Evolutionary conservation across 2,797 vertebrate species (phyloP).

Genomic region (Mus spretus): DNA sequence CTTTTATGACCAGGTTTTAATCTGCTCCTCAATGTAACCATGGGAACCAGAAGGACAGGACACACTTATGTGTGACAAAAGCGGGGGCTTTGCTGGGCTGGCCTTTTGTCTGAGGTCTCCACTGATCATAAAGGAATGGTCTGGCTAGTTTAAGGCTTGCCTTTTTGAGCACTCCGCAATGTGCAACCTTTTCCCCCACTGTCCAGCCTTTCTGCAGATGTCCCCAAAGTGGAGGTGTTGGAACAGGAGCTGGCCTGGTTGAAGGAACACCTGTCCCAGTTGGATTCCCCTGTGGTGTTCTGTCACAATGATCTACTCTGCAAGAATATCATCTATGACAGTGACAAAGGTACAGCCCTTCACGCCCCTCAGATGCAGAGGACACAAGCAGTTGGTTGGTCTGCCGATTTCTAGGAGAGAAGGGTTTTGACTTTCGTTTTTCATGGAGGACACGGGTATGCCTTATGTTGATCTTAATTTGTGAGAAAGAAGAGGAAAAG

Average conservation of each 20-base stretch:
- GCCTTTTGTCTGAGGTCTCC: neutral
- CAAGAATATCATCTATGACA: constrained; percentile 98
- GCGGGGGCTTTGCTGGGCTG: neutral
- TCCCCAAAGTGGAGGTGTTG: constrained; percentile 94
- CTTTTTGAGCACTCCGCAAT: neutral
- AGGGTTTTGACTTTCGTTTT: neutral
- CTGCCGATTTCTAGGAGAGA: neutral
- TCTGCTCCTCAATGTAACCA: neutral
- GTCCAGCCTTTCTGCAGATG: constrained; percentile 92
- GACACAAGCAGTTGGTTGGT: accelerated
- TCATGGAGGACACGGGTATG: too few relatives aligned
- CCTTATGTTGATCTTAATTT: neutral
- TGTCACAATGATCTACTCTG: constrained; percentile 99
- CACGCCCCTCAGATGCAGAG: neutral
- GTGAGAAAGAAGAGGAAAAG: neutral
- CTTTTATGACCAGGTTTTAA: neutral
- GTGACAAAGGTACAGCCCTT: constrained; percentile 90
- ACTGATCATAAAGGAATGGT: neutral
- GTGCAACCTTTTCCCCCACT: neutral
- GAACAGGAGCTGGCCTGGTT: constrained; percentile 96
- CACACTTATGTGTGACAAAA: neutral
- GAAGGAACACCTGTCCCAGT: constrained; percentile 94
- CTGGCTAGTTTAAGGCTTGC: neutral
- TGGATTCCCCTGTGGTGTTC: constrained; percentile 96
- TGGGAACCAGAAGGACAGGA: neutral